These are phyloP conservation scores for Vespertilio murinus DNA, from an alignment of 2,797 vertebrate species.

Conservation along the genomic window DNA sequence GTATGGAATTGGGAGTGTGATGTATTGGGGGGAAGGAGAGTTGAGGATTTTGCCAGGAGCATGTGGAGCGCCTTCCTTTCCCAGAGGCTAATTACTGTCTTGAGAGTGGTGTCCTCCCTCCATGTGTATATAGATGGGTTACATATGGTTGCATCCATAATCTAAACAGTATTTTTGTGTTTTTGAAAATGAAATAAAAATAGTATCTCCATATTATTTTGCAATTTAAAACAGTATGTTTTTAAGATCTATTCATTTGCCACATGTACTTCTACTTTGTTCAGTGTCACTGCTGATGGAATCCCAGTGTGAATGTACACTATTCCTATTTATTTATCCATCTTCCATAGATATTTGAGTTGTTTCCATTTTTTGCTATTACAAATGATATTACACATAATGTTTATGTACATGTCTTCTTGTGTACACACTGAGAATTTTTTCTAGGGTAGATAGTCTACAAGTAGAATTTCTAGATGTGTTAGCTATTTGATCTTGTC, in stretches of 20 bases:
- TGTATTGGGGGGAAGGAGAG: not conserved
- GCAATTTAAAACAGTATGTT: not conserved
- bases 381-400: not conserved
- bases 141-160: not conserved
- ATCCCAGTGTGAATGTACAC: not conserved
- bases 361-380: not conserved
- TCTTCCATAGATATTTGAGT: not conserved
- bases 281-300: not conserved
- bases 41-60: not conserved
- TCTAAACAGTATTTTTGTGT: not conserved
- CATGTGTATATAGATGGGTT: not conserved
- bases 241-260: not conserved
- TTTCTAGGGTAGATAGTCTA: not conserved
- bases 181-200: not conserved
- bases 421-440: not conserved
- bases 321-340: not conserved
- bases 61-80: not conserved
- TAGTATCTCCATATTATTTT: not conserved
- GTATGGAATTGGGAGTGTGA: not conserved
- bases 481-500: not conserved
- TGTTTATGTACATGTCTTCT: not conserved
- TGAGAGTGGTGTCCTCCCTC: not conserved
- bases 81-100: not conserved
- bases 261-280: not conserved
- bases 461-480: not conserved